These are phyloP conservation scores for Brachyptera risi DNA, from an alignment of 2,888 invertebrate species.

Conservation along the genomic window DNA sequence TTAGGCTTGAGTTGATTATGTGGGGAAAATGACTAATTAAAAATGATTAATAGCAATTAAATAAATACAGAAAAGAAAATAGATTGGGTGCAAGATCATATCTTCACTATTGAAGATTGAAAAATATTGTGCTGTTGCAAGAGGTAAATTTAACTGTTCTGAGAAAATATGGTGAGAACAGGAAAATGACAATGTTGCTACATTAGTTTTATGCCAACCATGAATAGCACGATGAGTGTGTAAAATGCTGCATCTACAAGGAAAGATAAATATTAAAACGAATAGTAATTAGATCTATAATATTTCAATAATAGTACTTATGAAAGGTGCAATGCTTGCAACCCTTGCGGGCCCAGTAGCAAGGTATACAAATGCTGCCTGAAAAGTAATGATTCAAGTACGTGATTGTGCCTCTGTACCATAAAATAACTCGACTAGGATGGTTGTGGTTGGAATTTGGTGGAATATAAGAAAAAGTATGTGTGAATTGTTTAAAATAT, in stretches of 20 bases:
- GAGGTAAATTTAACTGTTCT: no score
- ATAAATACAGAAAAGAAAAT: not conserved
- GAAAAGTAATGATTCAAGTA: constrained; percentile 3
- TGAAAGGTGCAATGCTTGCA: not conserved
- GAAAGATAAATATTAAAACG: constrained; percentile 17
- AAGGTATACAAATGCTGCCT: not conserved
- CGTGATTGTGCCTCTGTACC: not conserved
- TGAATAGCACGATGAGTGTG: constrained; percentile 5
- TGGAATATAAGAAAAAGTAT: not conserved
- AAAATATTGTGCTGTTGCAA: no score
- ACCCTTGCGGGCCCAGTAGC: not conserved
- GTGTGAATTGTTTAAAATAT: not conserved
- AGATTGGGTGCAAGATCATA: not conserved
- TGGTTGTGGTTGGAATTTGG: not conserved
- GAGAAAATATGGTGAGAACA: not conserved
- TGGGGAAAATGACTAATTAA: not conserved
- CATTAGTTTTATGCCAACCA: not conserved
- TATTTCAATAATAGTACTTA: constrained; percentile 2
- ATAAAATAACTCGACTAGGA: not conserved
- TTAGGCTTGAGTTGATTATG: not conserved
- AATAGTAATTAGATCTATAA: not conserved
- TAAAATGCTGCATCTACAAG: constrained; percentile 21
- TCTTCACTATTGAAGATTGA: not conserved
- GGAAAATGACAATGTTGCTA: not conserved
- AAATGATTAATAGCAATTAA: not conserved